Evolutionary conservation across 2,888 invertebrate species (phyloP), one percentile per base, ranked within the genome.

Genomic region (Napeogenes inachia): DNA sequence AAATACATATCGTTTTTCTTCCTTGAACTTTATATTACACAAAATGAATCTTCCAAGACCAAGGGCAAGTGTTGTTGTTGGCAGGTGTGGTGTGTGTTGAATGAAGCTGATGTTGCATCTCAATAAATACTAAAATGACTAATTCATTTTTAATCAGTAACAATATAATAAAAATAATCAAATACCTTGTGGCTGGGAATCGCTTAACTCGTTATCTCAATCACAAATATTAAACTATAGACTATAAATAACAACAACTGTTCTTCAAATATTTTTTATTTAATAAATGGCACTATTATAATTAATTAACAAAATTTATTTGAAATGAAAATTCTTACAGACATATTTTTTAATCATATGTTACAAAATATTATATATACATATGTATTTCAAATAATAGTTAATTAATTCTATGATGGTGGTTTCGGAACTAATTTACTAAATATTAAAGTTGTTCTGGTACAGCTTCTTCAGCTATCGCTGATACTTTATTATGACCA

Each of bases 401-500:
- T 42, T 42, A 10, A 10, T 10, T 10, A 42, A 42, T 42, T 42
- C 2, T 42, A 38, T 21, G 35, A 5, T 42, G 5, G 42, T 42
- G 8, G 5, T 12, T 42, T 10, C 8, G 10, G 12, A 42, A 5
- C 3, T 10, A 42, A 42, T 42, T 42, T 42, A 10, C 42, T 42
- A 42, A 3, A 42, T 42, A 10, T 38, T 38, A 4, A 38, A 38
- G 38, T 38, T 2, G 32, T 30, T 50, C 57, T 5, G 63, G 55
- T 8, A 53, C 57, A 1, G 10, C 45, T 5, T 54, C 42, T 0
- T 56, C 56, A 8, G 58, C 35, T n/a, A 33, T n/a, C 8, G 54
- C 54, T n/a, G 42, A 56, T 68, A 71, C 4, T 71, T 68, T 54
- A 69, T 72, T 56, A 58, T 73, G 60, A 13, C 42, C 46, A 45